Conservation (phyloP, 2,888 invertebrate species). For the Andrena hattorfiana region DNA sequence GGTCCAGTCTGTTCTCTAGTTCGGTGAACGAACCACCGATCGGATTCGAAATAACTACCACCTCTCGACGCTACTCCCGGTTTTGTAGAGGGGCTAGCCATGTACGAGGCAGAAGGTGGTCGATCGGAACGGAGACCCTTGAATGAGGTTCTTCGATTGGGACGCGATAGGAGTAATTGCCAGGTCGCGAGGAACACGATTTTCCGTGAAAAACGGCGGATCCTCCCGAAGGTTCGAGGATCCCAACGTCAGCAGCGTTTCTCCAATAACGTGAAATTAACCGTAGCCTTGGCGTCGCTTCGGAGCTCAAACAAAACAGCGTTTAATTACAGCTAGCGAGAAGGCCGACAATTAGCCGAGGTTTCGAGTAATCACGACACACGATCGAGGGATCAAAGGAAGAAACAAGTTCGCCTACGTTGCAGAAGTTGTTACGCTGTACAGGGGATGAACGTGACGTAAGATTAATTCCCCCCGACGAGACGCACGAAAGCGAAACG, state of each 20-base stretch:
- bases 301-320: not conserved
- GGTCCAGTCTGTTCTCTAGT: conserved; percentile 75
- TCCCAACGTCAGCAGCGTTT: not conserved
- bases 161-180: conserved; percentile 1
- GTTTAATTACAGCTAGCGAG: not conserved
- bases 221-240: not conserved
- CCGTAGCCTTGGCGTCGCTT: not conserved
- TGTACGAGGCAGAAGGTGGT: not conserved
- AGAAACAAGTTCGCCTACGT: not conserved
- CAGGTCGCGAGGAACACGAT: not conserved
- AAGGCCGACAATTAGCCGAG: conserved; percentile 1
- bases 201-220: not conserved
- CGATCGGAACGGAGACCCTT: conserved; percentile 1
- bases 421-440: conserved; percentile 6
- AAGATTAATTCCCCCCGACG: not conserved
- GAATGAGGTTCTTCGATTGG: not conserved
- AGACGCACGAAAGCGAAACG: not conserved
- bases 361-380: conserved; percentile 1
- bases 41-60: conserved; percentile 66
- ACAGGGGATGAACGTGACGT: not conserved
- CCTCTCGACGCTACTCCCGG: not conserved
- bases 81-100: not conserved
- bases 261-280: not conserved
- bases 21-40: conserved; percentile 62
- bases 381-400: not conserved